A percentile compares a stretch with the other conserved stretches of the same genome.
Evolutionary conservation across 2,888 invertebrate species (phyloP).

Genomic region (Falcaria lacertinaria): DNA sequence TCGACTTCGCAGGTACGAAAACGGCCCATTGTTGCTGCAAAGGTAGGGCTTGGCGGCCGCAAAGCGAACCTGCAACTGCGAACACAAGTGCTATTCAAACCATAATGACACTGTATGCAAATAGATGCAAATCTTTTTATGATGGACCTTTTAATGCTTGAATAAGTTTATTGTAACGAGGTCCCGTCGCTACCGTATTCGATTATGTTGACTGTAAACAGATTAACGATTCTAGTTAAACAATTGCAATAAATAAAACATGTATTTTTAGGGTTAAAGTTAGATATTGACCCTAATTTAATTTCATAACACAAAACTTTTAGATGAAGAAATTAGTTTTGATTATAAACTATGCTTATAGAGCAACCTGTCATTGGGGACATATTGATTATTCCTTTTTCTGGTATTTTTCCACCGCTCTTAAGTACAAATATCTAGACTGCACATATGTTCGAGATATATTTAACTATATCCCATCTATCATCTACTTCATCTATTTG

Average conservation of each 20-base stretch:
- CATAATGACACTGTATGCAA: slow-evolving; percentile 64
- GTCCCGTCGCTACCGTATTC: slow-evolving; percentile 51
- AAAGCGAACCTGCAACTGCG: slow-evolving; percentile 29
- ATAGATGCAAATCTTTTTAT: slow-evolving; percentile 63
- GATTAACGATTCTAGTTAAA: slow-evolving; percentile 30
- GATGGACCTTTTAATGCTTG: slow-evolving; percentile 39
- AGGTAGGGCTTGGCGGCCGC: slow-evolving; percentile 23
- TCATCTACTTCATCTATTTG: slow-evolving; percentile 8
- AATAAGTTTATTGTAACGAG: slow-evolving; percentile 40
- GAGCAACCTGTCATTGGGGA: no score
- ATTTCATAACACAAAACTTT: no score
- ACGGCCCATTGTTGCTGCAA: slow-evolving; percentile 38
- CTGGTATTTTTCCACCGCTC: no score
- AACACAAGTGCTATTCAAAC: slow-evolving; percentile 51
- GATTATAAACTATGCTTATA: no score
- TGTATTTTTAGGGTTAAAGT: slow-evolving; percentile 1
- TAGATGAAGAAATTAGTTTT: no score
- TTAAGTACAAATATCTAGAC: no score
- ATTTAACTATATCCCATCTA: no score
- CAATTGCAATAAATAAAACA: background rate
- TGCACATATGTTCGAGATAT: no score
- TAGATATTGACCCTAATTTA: no score
- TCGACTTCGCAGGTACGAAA: slow-evolving; percentile 70
- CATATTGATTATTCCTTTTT: no score
- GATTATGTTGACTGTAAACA: slow-evolving; percentile 52